Conservation (phyloP, 30 jellyfish, hydroid and myxozoan species). For the Aurelia sp. region DNA sequence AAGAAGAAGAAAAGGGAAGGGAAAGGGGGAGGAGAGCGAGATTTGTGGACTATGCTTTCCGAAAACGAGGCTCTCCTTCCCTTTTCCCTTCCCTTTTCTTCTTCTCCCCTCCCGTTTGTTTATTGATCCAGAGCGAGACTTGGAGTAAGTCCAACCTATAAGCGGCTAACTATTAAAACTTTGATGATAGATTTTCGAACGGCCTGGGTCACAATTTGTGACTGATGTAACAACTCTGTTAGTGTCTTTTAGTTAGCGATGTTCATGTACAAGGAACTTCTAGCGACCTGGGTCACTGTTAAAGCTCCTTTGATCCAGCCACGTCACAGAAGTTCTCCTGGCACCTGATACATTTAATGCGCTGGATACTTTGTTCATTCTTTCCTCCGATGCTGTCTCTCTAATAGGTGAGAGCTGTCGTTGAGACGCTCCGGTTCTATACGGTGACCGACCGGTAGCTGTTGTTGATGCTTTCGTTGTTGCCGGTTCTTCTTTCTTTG, state of each 20-base stretch:
- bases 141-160: too few relatives aligned
- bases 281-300: slow-evolving; percentile 59
- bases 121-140: too few relatives aligned
- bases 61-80: too few relatives aligned
- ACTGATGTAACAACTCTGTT: neutral
- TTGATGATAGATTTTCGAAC: neutral
- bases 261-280: neutral
- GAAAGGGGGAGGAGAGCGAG: too few relatives aligned
- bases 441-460: slow-evolving; percentile 63
- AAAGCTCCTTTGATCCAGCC: slow-evolving; percentile 70
- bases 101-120: too few relatives aligned
- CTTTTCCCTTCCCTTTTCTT: too few relatives aligned
- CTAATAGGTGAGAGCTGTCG: slow-evolving; percentile 78
- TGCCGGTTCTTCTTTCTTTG: slow-evolving; percentile 45
- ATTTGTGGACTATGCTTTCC: too few relatives aligned
- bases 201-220: neutral
- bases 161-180: too few relatives aligned
- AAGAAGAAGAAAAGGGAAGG: too few relatives aligned
- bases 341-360: slow-evolving; percentile 52
- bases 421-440: slow-evolving; percentile 67
- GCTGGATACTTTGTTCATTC: slow-evolving; percentile 30
- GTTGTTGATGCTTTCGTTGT: neutral
- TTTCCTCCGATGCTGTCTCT: slow-evolving; percentile 69
- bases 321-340: slow-evolving; percentile 62
- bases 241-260: neutral